Percentiles rank a stretch among this genome's conserved stretches.
Conservation (phyloP, 2,113 vertebrate genomes). For the Mastomys natalensis region DNA sequence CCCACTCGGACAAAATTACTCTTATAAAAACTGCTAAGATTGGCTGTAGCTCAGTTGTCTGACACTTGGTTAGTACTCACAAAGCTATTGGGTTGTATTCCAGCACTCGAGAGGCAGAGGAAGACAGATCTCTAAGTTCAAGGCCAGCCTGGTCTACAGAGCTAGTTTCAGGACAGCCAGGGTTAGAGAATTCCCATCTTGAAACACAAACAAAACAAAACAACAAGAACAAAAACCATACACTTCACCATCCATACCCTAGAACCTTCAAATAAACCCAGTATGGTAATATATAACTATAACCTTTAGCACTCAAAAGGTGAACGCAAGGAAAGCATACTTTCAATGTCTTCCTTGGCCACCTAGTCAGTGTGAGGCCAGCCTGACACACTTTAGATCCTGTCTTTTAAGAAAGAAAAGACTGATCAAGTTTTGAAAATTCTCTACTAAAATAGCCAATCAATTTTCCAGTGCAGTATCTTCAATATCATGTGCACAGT, state of each 20-base stretch:
- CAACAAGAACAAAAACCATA: too few relatives aligned
- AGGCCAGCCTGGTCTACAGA: too few relatives aligned
- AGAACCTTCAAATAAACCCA: neutral
- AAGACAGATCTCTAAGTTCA: too few relatives aligned
- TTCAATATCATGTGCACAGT: conserved; percentile 1
- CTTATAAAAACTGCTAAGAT: conserved; percentile 1
- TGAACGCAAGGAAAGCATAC: too few relatives aligned
- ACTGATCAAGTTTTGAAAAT: neutral
- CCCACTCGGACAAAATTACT: conserved; percentile 54
- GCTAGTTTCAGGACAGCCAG: too few relatives aligned
- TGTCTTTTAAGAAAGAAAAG: too few relatives aligned
- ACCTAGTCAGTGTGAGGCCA: neutral
- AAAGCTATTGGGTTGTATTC: neutral
- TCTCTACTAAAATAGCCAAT: conserved; percentile 41
- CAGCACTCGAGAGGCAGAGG: too few relatives aligned
- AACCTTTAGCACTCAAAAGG: neutral
- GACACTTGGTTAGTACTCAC: neutral
- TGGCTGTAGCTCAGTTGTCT: neutral
- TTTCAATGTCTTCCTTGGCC: neutral
- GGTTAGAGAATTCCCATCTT: too few relatives aligned
- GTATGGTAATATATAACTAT: too few relatives aligned
- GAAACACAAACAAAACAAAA: too few relatives aligned
- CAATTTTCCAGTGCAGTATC: neutral
- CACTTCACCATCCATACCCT: too few relatives aligned
- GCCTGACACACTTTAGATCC: neutral